A percentile compares a stretch with the other conserved stretches of the same genome.
Conservation (phyloP, 2,113 vertebrate genomes). For the Osmerus mordax region DNA sequence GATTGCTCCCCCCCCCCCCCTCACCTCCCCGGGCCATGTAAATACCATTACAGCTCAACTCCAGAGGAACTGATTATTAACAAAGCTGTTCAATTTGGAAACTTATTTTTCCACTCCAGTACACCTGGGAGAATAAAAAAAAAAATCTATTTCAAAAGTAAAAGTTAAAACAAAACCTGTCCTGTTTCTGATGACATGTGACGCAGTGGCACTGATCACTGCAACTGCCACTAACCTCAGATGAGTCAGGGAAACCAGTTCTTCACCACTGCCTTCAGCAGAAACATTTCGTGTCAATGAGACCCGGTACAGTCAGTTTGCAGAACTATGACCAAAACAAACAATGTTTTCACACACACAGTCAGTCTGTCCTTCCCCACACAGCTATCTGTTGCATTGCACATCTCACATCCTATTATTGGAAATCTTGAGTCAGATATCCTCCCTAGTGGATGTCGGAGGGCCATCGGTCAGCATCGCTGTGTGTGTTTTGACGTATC, state of each 20-base stretch:
- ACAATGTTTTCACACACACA: conserved; percentile 44
- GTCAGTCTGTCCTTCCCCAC: conserved; percentile 50
- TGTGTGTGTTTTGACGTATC: conserved; percentile 52
- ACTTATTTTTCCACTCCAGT: conserved; percentile 26
- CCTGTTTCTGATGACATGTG: conserved; percentile 24
- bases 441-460: conserved; percentile 61
- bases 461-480: conserved; percentile 55
- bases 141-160: background rate
- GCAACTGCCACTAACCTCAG: conserved; percentile 3
- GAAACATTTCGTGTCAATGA: conserved; percentile 4
- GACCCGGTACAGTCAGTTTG: background rate
- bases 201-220: conserved; percentile 3
- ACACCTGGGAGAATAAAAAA: conserved; percentile 30
- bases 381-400: conserved; percentile 61
- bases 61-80: conserved; percentile 43
- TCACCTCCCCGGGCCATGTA: conserved; percentile 21
- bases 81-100: conserved; percentile 38
- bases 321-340: conserved; percentile 24
- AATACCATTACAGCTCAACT: conserved; percentile 45
- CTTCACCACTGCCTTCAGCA: conserved; percentile 7
- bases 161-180: conserved; percentile 20
- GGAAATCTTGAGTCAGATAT: conserved; percentile 66
- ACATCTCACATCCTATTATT: conserved; percentile 68
- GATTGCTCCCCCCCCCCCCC: conserved; percentile 1
- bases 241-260: conserved; percentile 3